Evolutionary conservation across 92 coral and sea anemone genomes (phyloP), one percentile per base, ranked within the genome.

Genomic region (Virgularia gustaviana): DNA sequence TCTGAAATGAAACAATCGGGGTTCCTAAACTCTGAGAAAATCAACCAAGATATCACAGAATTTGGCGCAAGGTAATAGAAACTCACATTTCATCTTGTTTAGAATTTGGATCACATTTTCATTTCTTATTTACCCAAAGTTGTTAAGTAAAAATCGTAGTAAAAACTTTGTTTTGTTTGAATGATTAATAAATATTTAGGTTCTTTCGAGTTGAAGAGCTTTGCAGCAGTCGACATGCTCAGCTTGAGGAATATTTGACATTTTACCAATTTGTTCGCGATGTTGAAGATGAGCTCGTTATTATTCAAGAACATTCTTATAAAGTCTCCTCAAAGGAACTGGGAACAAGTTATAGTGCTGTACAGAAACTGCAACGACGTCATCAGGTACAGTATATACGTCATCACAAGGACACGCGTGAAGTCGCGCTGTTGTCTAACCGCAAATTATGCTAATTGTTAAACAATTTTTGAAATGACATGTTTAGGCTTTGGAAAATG

Each of bases 221-320:
- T 20, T 80, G 89, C 15, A 54, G 74, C 15, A 76, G 57, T 51
- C 88, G 97, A 47, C 90, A 82, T 41, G 72, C 88, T 7, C 89
- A 88, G 43, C 81, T 91, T 37, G 97, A 91, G 47, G 96, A 91
- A 61, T 88, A 96, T 3, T 79, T 91, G 23, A 90, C 83, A 28
- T 87, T 91, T 36, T 83, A 89, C 71, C 97, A 88, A 83, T 90
- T 91, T 76, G 81, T 86, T 47, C 85, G 87, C 59, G 97, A 88
- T 63, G 78, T 88, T 33, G 96, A 91, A 57, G 81, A 88, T 79
- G 97, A 91, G 71, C 82, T 85, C 83, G 74, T 96, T 64, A 88
- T 91, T 85, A 82, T 91, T n/a, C 88, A 88, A 83, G 97, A 91
- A 32, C 97, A 88, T 64, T 57, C 83, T 70, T 71, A 85, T 29